Evolutionary conservation across 2,888 invertebrate species (phyloP).

Genomic region (Notodonta ziczac): DNA sequence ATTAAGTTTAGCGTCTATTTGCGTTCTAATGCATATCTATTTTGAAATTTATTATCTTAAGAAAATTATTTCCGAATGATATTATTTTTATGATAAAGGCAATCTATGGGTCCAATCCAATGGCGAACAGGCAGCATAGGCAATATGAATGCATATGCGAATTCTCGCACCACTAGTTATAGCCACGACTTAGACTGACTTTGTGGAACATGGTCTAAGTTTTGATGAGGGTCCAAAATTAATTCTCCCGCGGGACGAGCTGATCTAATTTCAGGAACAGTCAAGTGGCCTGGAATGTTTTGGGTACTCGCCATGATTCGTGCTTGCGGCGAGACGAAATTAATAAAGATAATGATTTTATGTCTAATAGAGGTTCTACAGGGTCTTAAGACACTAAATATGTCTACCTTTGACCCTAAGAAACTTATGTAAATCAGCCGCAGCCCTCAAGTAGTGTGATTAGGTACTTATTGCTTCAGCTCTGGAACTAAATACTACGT

Average conservation of each 20-base stretch:
- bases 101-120: too few relatives aligned
- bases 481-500: too few relatives aligned
- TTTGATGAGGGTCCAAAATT: constrained; percentile 72
- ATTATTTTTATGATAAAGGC: too few relatives aligned
- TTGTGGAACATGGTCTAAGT: constrained; percentile 55
- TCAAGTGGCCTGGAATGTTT: constrained; percentile 52
- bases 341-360: constrained; percentile 11
- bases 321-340: constrained; percentile 16
- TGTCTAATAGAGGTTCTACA: neutral
- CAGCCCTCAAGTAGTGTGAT: neutral
- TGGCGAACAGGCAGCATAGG: neutral
- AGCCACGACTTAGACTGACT: constrained; percentile 48
- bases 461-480: neutral
- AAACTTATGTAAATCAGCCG: neutral
- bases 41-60: too few relatives aligned
- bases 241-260: constrained; percentile 59
- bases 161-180: constrained; percentile 21
- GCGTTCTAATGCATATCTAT: too few relatives aligned
- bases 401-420: neutral
- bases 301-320: constrained; percentile 34
- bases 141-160: constrained; percentile 22
- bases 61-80: too few relatives aligned
- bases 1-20: too few relatives aligned
- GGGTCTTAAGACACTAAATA: neutral
- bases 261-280: constrained; percentile 62